These are phyloP conservation scores for Melipona beecheii DNA, from an alignment of 2,888 invertebrate genomes.

Conservation along the genomic window DNA sequence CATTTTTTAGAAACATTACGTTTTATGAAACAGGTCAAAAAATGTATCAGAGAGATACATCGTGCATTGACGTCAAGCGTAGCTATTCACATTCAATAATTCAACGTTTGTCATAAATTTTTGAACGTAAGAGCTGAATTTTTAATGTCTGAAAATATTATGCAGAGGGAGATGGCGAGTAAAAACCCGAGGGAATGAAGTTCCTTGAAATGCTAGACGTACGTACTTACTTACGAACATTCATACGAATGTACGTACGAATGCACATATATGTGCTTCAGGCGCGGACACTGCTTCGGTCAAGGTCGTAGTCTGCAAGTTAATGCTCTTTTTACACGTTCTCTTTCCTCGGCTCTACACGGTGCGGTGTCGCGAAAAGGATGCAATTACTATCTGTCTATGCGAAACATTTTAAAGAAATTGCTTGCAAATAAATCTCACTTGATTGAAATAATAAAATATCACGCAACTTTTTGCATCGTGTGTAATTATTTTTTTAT, in stretches of 20 bases:
- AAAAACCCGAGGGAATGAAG: constrained; percentile 47
- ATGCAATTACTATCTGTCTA: constrained; percentile 13
- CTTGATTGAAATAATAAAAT: background rate
- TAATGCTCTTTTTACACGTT: constrained; percentile 79
- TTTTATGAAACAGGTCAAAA: background rate
- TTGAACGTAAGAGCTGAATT: background rate
- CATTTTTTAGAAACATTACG: constrained; percentile 1
- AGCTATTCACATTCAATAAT: background rate
- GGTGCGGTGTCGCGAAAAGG: constrained; percentile 75
- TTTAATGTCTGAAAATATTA: background rate
- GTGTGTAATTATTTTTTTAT: background rate
- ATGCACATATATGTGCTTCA: constrained; percentile 69
- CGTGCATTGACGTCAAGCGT: background rate
- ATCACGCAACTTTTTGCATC: background rate
- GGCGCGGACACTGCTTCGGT: constrained; percentile 81
- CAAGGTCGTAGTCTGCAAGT: constrained; percentile 81
- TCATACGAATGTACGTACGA: constrained; percentile 58
- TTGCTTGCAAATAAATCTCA: background rate
- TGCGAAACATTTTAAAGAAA: background rate
- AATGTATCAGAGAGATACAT: background rate
- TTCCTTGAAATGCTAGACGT: constrained; percentile 68
- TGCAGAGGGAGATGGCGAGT: background rate
- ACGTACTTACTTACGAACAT: constrained; percentile 55
- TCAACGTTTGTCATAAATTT: background rate
- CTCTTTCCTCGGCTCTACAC: constrained; percentile 73